These are phyloP conservation scores for Atethmia centrago DNA, from an alignment of 2,888 invertebrate genomes.

Conservation along the genomic window DNA sequence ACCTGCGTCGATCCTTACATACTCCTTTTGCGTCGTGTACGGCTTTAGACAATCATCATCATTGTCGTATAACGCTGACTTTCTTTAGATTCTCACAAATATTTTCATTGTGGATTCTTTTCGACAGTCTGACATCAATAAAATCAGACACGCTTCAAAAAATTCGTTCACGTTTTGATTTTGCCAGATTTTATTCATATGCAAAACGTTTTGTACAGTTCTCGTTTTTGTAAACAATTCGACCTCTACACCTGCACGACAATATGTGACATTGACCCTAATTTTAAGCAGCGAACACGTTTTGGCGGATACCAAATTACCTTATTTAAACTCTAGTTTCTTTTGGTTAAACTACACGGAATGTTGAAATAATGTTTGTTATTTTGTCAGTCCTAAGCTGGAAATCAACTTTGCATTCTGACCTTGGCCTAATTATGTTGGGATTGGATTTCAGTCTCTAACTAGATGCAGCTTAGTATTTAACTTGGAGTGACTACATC, in stretches of 20 bases:
- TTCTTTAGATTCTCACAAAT: conserved; percentile 2
- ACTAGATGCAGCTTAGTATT: conserved; percentile 28
- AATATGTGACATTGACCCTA: conserved; percentile 57
- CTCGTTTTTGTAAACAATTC: conserved; percentile 32
- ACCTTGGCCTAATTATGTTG: conserved; percentile 37
- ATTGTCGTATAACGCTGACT: neutral
- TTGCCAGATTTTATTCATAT: conserved; percentile 34
- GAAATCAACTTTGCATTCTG: conserved; percentile 5
- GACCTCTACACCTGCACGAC: conserved; percentile 58
- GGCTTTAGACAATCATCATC: neutral
- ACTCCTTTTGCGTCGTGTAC: neutral
- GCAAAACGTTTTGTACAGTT: conserved; percentile 20
- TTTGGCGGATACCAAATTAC: conserved; percentile 43
- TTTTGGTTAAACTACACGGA: conserved; percentile 23
- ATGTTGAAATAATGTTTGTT: conserved; percentile 9
- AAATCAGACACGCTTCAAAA: conserved; percentile 9
- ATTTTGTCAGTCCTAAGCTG: neutral
- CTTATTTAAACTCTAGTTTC: conserved; percentile 32
- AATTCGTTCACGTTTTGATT: conserved; percentile 14
- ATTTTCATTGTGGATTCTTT: neutral
- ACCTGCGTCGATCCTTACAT: neutral
- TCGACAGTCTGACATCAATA: conserved; percentile 4
- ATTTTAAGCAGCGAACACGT: conserved; percentile 43
- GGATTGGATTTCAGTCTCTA: conserved; percentile 9
- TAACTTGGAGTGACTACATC: conserved; percentile 19